Base-by-base conservation (phyloP, 1,140 invertebrate genomes). In the Thaumatotibia leucotreta region DNA sequence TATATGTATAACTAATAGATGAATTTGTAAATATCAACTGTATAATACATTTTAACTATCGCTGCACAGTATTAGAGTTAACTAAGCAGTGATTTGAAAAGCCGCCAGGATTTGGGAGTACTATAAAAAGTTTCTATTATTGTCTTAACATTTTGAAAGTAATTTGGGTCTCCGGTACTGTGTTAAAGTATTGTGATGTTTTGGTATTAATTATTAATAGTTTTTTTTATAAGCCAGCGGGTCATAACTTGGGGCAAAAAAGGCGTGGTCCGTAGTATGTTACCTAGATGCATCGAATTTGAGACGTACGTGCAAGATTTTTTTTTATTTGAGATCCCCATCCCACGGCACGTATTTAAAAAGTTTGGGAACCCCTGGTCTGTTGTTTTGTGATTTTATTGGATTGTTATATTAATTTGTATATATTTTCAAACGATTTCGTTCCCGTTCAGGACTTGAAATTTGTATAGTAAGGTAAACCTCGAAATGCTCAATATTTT, bases 401-500 rank as follows among this genome's bases (percentile, higher is more conserved):
- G 24, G 52, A 58, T 58, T 31, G 52, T 29, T 58, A 58, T 6
- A 27, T 31, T 27, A 29, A 14, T 27, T 58, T 14, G 2, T 45
- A 11, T 58, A 58, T 29, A 24, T 20, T 6, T 58, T 31, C n/a
- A 4, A 14, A 27, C 24, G 2, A 29, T 58, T 29, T 58, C 23
- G n/a, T 27, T 58, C n/a, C 8, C 27, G 9, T 29, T 45, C 14
- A 20, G 39, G 6, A 45, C n/a, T 45, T 45, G 39, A 20, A 45
- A 17, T 1, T 35, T 39, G 11, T 39, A 39, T 14, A n/a, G 35
- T 45, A 45, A 29, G n/a, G 23, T 54, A 54, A 24, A 54, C 23
- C 10, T 54, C 24, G 50, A 45, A 63, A 61, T 66, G 70, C 70
- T 72, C 70, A 72, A 72, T 72, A 72, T 72, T 72, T 72, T 72